Percentiles rank a stretch among this genome's conserved stretches.
Conservation (phyloP, 2,797 vertebrate species). For the Xiphorhynchus erythropygius region DNA sequence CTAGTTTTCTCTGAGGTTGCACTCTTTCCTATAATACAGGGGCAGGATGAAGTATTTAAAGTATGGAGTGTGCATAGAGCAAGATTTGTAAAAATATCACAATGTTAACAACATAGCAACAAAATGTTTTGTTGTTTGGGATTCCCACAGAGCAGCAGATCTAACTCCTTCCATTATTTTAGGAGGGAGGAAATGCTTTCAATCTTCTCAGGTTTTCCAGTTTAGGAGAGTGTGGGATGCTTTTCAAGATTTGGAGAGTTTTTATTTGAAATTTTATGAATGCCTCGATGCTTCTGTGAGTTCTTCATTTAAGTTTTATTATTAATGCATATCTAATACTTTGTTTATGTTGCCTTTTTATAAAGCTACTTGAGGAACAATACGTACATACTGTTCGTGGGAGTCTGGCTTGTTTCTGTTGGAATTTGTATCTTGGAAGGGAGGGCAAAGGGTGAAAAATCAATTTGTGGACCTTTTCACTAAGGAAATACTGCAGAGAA, state of each 20-base stretch:
- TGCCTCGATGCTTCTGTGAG: neutral
- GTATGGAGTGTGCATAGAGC: accelerated
- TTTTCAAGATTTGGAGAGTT: neutral
- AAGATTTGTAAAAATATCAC: neutral
- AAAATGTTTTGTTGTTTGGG: neutral
- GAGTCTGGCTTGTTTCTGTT: neutral
- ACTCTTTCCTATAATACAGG: neutral
- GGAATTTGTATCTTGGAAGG: neutral
- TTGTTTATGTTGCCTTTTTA: neutral
- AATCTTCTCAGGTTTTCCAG: neutral
- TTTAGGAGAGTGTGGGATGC: neutral
- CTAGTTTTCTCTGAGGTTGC: neutral
- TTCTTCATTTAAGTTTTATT: neutral
- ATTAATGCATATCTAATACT: neutral
- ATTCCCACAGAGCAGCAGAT: neutral
- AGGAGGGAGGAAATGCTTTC: neutral
- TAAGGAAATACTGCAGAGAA: conserved; percentile 49
- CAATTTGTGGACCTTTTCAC: conserved; percentile 34
- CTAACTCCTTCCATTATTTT: neutral
- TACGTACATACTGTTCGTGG: neutral
- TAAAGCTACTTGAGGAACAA: neutral
- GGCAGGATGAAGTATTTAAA: neutral
- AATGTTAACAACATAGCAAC: neutral
- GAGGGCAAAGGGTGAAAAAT: neutral
- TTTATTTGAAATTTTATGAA: neutral